These are phyloP conservation scores for Isichthys henryi DNA, from an alignment of 2,113 vertebrate species.

Conservation along the genomic window DNA sequence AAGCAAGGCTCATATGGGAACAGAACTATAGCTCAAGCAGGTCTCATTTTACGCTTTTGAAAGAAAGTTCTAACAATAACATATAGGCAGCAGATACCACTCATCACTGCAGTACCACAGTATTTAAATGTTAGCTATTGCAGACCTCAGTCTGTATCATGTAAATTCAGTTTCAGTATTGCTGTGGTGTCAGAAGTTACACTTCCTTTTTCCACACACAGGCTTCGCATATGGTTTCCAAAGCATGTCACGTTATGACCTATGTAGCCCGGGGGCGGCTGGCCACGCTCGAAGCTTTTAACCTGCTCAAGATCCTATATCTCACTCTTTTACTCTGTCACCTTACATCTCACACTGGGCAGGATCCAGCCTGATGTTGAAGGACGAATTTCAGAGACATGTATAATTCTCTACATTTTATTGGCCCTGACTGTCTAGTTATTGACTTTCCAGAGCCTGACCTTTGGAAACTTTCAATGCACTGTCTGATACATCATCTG, in stretches of 20 bases:
- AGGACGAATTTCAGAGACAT: not conserved
- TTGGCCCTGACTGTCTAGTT: not conserved
- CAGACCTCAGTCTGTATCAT: constrained; percentile 2
- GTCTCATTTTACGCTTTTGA: not conserved
- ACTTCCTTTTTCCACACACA: constrained; percentile 26
- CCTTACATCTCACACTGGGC: not conserved
- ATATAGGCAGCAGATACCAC: not conserved
- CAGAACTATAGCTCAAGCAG: not conserved
- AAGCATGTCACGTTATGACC: not conserved
- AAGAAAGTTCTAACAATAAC: not conserved
- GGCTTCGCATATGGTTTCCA: not conserved
- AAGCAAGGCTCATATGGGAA: not conserved
- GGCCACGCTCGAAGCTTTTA: not conserved
- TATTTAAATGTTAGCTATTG: not conserved
- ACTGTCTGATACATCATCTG: not conserved
- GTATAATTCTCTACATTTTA: not conserved
- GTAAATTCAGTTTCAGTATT: constrained; percentile 6
- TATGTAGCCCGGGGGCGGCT: not conserved
- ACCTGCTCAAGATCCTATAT: not conserved
- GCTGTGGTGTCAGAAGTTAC: constrained; percentile 24
- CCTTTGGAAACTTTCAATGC: not conserved
- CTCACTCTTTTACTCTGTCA: not conserved
- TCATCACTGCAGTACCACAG: not conserved
- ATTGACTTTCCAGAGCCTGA: not conserved
- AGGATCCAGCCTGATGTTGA: not conserved